phyloP scores from a whole-genome alignment of 2,888 invertebrate species.

The Polymixis lichenea region DNA sequence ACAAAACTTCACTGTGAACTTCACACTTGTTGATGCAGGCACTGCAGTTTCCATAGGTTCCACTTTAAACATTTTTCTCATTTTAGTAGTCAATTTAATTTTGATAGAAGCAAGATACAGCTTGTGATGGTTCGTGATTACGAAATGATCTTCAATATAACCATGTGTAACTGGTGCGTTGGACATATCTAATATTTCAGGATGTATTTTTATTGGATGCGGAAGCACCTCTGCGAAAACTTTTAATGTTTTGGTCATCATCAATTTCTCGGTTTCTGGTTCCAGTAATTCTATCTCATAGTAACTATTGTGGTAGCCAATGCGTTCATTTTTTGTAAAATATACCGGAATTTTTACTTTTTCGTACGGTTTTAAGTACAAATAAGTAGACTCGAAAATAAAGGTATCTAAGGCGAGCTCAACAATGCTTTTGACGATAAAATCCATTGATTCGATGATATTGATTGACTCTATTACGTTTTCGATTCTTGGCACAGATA shows the following conservation, averaged over 20 bases:
- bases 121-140: conserved; percentile 77
- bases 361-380: conserved; percentile 71
- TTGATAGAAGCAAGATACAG: conserved; percentile 73
- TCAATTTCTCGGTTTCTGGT: conserved; percentile 66
- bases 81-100: conserved; percentile 80
- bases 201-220: conserved; percentile 79
- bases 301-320: conserved; percentile 81
- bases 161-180: conserved; percentile 76
- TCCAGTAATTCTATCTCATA: conserved; percentile 79
- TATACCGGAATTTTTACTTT: conserved; percentile 72
- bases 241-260: conserved; percentile 74
- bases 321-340: conserved; percentile 78
- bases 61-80: conserved; percentile 79
- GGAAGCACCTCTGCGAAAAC: conserved; percentile 81
- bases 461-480: conserved; percentile 56
- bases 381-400: conserved; percentile 76
- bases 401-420: conserved; percentile 77
- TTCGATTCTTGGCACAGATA: background rate
- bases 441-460: conserved; percentile 64
- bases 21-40: conserved; percentile 66
- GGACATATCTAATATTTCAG: conserved; percentile 82
- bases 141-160: conserved; percentile 75
- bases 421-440: conserved; percentile 73
- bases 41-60: conserved; percentile 75
- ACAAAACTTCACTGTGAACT: conserved; percentile 76